Conservation (phyloP, 2,113 vertebrate genomes). For the Syngnathus floridae region DNA sequence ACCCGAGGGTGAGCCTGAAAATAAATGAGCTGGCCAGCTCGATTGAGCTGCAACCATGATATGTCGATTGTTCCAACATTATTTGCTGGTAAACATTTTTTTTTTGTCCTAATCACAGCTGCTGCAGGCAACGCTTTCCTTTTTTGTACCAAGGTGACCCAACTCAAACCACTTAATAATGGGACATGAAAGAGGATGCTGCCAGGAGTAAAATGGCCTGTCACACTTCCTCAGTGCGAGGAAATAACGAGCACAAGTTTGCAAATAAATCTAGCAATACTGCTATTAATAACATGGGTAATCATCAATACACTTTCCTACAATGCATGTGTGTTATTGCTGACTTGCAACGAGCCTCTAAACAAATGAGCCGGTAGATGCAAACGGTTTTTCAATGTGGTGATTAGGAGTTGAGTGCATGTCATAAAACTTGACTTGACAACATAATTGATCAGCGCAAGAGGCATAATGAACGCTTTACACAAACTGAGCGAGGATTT, state of each 20-base stretch:
- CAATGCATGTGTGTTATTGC: slow-evolving; percentile 44
- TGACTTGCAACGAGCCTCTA: slow-evolving; percentile 40
- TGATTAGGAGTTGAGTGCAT: slow-evolving; percentile 56
- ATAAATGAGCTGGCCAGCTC: slow-evolving; percentile 73
- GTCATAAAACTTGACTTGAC: slow-evolving; percentile 64
- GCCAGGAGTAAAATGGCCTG: slow-evolving; percentile 65
- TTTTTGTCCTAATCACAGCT: slow-evolving; percentile 61
- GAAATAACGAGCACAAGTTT: slow-evolving; percentile 60
- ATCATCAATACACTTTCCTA: slow-evolving; percentile 48
- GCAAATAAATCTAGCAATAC: slow-evolving; percentile 56
- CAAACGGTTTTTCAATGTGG: slow-evolving; percentile 41
- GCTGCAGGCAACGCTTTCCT: slow-evolving; percentile 59
- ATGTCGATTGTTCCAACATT: slow-evolving; percentile 63
- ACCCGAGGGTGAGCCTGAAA: slow-evolving; percentile 55
- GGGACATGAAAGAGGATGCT: slow-evolving; percentile 67
- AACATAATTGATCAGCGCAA: slow-evolving; percentile 66
- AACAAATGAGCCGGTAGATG: slow-evolving; percentile 42
- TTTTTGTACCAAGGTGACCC: slow-evolving; percentile 63
- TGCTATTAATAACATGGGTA: slow-evolving; percentile 43
- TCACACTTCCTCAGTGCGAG: slow-evolving; percentile 53
- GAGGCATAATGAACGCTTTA: slow-evolving; percentile 56
- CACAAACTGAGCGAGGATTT: slow-evolving; percentile 43
- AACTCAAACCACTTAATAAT: slow-evolving; percentile 61
- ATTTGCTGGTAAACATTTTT: slow-evolving; percentile 71
- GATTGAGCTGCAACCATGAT: slow-evolving; percentile 54